These are phyloP conservation scores for Heliangelus exortis DNA, from an alignment of 2,797 vertebrate species.

Conservation along the genomic window DNA sequence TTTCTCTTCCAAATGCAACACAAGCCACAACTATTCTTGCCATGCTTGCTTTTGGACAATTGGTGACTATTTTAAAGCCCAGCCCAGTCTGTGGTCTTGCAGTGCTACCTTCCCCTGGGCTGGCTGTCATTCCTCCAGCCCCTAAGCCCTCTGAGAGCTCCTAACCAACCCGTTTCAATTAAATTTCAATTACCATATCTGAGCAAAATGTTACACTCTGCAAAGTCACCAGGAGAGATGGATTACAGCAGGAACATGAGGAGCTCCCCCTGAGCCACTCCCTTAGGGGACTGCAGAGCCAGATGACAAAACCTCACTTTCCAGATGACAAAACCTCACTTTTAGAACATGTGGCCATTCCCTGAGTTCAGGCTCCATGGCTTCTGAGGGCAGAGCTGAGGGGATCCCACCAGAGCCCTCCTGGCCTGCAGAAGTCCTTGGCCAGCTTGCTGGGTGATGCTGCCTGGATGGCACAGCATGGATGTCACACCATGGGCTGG, in stretches of 20 bases:
- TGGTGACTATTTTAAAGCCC: background rate
- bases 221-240: background rate
- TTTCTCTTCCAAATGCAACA: background rate
- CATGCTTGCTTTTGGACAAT: background rate
- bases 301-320: background rate
- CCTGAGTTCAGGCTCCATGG: too few species aligned
- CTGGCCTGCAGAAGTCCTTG: background rate
- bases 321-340: background rate
- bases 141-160: background rate
- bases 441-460: rapidly evolving
- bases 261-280: background rate
- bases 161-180: conserved; percentile 47
- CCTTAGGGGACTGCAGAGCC: background rate
- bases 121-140: background rate
- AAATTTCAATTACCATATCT: conserved; percentile 57
- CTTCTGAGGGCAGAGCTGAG: background rate
- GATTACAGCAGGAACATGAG: background rate
- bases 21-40: background rate
- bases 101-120: background rate
- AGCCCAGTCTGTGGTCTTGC: background rate
- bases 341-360: rapidly evolving
- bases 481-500: rapidly evolving
- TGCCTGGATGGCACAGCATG: rapidly evolving
- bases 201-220: background rate
- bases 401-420: background rate